These are phyloP conservation scores for Axinella damicornis DNA, from an alignment of 37 sponge, comb jelly and placozoan species.

Conservation along the genomic window DNA sequence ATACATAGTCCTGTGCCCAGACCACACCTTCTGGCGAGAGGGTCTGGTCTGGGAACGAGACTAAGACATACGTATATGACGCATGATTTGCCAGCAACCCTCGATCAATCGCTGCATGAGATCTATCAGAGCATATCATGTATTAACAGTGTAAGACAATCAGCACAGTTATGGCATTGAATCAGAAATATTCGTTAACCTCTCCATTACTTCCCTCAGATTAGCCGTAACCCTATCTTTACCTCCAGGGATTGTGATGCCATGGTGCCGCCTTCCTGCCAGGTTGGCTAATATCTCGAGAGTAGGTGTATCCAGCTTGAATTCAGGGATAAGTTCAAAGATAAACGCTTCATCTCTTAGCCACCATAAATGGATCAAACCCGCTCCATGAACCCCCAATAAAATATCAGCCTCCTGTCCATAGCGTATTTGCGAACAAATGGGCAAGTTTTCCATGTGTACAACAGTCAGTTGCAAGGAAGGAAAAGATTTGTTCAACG, in stretches of 20 bases:
- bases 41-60: too few relatives aligned
- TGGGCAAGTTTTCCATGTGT: conserved; percentile 45
- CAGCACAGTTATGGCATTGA: too few relatives aligned
- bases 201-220: not conserved
- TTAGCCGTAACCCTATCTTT: conserved; percentile 11
- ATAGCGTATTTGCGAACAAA: conserved; percentile 67
- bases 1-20: too few relatives aligned
- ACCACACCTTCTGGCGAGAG: too few relatives aligned
- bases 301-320: conserved; percentile 50
- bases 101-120: too few relatives aligned
- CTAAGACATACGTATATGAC: too few relatives aligned
- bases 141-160: too few relatives aligned
- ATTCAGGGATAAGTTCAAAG: conserved; percentile 65
- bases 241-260: not conserved
- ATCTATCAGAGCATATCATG: too few relatives aligned
- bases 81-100: too few relatives aligned
- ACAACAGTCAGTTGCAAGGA: conserved; percentile 24
- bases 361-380: conserved; percentile 87
- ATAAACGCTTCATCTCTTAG: conserved; percentile 50
- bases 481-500: conserved; percentile 29
- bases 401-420: conserved; percentile 61
- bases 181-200: too few relatives aligned
- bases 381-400: conserved; percentile 83
- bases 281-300: conserved; percentile 60
- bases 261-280: conserved; percentile 51